Conservation (phyloP, 2,113 vertebrate genomes). For the Elaphurus davidianus region DNA sequence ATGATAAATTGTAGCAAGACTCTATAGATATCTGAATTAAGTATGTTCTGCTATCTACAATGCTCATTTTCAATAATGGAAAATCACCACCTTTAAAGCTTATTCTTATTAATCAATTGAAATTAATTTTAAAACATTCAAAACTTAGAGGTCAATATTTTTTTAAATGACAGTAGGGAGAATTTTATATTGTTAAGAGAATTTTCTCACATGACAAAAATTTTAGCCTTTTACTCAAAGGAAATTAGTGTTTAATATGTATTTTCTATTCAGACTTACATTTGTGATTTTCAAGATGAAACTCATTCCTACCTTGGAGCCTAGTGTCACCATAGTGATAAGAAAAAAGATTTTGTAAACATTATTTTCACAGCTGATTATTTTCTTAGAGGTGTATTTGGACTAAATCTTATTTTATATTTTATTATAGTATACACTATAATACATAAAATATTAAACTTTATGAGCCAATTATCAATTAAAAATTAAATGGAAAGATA, state of each 20-base stretch:
- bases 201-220: background rate
- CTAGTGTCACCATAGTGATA: background rate
- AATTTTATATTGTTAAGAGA: background rate
- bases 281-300: background rate
- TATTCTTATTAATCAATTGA: background rate
- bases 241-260: background rate
- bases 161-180: background rate
- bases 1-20: background rate
- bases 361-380: background rate
- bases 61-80: background rate
- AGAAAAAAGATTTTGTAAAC: background rate
- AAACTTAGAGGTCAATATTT: background rate
- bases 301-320: background rate
- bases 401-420: background rate
- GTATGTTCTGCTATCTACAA: background rate
- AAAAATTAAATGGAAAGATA: background rate
- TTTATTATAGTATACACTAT: background rate
- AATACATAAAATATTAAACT: conserved; percentile 5
- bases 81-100: background rate
- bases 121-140: background rate
- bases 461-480: background rate
- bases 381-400: background rate
- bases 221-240: background rate
- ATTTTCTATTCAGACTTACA: background rate
- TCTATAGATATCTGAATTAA: background rate